A percentile compares a stretch with the other conserved stretches of the same genome.
These are phyloP conservation scores for Eurystomus gularis DNA, from an alignment of 2,113 vertebrate species.

Conservation along the genomic window DNA sequence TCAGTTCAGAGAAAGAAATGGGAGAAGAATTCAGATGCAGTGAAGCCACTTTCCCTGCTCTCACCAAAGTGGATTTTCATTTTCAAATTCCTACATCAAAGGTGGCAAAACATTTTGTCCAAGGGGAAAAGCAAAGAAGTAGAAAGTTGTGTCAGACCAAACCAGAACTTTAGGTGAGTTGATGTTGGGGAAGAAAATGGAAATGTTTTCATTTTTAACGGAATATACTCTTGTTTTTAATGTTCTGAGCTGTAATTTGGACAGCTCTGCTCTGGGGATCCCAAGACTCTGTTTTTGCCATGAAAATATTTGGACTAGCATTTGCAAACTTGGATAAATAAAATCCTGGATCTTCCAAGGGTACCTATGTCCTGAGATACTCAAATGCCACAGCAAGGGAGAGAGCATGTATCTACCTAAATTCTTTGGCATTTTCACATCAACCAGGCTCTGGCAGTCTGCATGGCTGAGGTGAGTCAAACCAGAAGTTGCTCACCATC, in stretches of 20 bases:
- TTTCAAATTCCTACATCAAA: not conserved
- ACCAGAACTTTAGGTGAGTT: not conserved
- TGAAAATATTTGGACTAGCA: not conserved
- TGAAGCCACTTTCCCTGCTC: not conserved
- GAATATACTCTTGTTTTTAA: not conserved
- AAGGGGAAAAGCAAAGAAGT: not conserved
- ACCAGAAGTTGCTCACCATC: not conserved
- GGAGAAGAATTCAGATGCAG: not conserved
- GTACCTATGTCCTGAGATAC: not conserved
- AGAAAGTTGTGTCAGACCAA: not conserved
- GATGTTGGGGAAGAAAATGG: not conserved
- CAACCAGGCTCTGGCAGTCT: not conserved
- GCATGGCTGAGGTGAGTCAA: not conserved
- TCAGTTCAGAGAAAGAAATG: not conserved
- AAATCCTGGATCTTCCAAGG: not conserved
- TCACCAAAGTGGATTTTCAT: not conserved
- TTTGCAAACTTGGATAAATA: not conserved
- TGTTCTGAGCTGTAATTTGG: not conserved
- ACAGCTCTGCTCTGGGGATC: not conserved
- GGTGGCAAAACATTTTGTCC: not conserved
- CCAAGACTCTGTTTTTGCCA: not conserved
- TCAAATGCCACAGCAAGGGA: not conserved
- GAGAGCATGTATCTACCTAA: not conserved
- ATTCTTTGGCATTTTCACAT: accelerated
- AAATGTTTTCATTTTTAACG: not conserved